A percentile compares a stretch with the other conserved stretches of the same genome.
phyloP scores from a whole-genome alignment of 2,888 invertebrate genomes.

The Apamea anceps region DNA sequence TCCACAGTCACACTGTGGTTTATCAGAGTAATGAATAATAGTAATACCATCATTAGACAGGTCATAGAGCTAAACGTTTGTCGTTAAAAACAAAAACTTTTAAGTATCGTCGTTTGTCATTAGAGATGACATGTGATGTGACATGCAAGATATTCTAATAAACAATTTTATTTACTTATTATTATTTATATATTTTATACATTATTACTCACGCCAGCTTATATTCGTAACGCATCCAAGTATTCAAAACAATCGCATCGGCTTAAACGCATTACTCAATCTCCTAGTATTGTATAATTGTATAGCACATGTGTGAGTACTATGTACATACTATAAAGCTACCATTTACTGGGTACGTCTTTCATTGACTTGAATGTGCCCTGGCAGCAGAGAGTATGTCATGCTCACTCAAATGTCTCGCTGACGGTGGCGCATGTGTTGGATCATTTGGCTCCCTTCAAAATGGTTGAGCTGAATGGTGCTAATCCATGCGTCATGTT shows the following conservation, averaged over 20 bases:
- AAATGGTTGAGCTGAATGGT: too few species aligned
- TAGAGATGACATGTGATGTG: background rate
- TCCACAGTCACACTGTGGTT: background rate
- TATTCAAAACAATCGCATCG: slow-evolving; percentile 56
- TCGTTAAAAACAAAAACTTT: slow-evolving; percentile 2
- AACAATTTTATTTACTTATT: slow-evolving; percentile 31
- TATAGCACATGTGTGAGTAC: too few species aligned
- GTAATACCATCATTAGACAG: slow-evolving; percentile 25
- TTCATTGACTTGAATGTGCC: too few species aligned
- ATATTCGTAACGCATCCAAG: slow-evolving; percentile 40
- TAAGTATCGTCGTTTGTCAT: slow-evolving; percentile 7
- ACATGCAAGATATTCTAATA: slow-evolving; percentile 12
- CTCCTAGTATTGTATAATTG: too few species aligned
- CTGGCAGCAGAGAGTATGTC: too few species aligned
- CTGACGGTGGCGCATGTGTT: too few species aligned
- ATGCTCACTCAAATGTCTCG: too few species aligned
- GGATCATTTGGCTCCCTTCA: too few species aligned
- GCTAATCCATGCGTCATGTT: too few species aligned
- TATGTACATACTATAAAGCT: too few species aligned
- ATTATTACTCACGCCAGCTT: slow-evolving; percentile 43
- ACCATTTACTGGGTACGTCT: too few species aligned
- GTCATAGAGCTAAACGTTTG: background rate
- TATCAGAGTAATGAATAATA: background rate
- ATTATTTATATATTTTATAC: slow-evolving; percentile 32
- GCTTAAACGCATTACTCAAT: slow-evolving; percentile 46